Base-by-base conservation (phyloP, 2,113 vertebrate genomes). In the Rattus rattus region DNA sequence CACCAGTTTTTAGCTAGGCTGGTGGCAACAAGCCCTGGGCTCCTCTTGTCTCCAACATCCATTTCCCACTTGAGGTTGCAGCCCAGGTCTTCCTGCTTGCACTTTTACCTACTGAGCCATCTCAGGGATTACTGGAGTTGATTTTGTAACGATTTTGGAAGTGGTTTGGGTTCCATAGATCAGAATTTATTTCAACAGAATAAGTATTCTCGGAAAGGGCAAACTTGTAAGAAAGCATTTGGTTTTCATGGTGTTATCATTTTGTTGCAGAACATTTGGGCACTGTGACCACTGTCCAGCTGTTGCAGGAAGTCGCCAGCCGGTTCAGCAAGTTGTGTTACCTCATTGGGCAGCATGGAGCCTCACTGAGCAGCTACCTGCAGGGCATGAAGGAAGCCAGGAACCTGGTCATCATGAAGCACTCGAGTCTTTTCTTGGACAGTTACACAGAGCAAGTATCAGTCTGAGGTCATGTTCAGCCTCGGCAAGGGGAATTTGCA, bases 271-370 rank as follows among this genome's bases (percentile, higher is more conserved):
- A 99, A 93, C 99, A 99, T 92, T 98, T 99, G 98, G 98, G 99
- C 88, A 97, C 98, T 2, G 94, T 98, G 69, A 97, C 97, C 70
- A 90, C 98, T 92, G 94, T 99, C 43, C 99, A 99, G 52, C 98
- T 99, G 84, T 98, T 99, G 95, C 99, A 99, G 98, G 98, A 98
- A 59, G 98, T 99, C 95, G 99, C 99, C 19, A 98, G 99, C 80
- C 98, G 98, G 6, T 99, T 99, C 98, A 99, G 99, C 98, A 98
- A 99, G 91, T 97, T 99, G 79, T 99, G 99, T 98, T 99, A 99
- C 98, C 98, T 99, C 61, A 99, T 99, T 2, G 99, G 99, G 91
- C 99, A 99, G 98, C 99, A 99, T 92, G 99, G 99, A 72, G 98
- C 99, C 98, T 99, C 99, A 83, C 98, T 99, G 94, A 99, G 99